These are phyloP conservation scores for Butastur rufipennis DNA, from an alignment of 2,113 vertebrate species.

Conservation along the genomic window DNA sequence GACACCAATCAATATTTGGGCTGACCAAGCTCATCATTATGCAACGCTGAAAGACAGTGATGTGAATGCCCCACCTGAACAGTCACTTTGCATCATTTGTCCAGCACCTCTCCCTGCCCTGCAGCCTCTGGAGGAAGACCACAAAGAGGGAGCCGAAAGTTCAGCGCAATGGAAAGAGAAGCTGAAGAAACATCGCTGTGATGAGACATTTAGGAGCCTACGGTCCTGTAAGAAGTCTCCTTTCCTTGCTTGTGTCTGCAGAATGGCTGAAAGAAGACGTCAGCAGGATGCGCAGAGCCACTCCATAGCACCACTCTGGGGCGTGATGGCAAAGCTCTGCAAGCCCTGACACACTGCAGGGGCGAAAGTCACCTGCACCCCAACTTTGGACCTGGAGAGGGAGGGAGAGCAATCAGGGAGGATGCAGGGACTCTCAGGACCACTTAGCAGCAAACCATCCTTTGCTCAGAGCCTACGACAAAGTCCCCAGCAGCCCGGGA, in stretches of 20 bases:
- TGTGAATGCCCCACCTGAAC: neutral
- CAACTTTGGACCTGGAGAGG: neutral
- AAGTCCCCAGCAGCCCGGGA: neutral
- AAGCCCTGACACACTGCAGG: neutral
- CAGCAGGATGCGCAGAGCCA: neutral
- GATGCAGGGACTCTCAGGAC: neutral
- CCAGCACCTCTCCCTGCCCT: neutral
- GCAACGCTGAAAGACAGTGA: neutral
- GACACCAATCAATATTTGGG: neutral
- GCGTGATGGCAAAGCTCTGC: neutral
- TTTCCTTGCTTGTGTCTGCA: neutral
- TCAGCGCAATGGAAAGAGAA: neutral
- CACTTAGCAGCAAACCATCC: neutral
- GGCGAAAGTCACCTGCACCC: neutral
- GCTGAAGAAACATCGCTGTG: neutral
- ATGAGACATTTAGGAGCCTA: neutral
- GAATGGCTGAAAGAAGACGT: neutral
- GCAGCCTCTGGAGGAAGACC: neutral
- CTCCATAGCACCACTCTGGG: rapidly evolving
- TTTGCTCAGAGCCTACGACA: neutral
- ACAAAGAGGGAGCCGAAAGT: neutral
- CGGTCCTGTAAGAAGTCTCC: neutral
- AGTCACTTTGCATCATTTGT: neutral
- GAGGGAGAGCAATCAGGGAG: neutral
- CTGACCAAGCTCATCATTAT: neutral